Evolutionary conservation across 2,113 vertebrate species (phyloP), one percentile per base, ranked within the genome.

Genomic region (Ammodramus savannarum): DNA sequence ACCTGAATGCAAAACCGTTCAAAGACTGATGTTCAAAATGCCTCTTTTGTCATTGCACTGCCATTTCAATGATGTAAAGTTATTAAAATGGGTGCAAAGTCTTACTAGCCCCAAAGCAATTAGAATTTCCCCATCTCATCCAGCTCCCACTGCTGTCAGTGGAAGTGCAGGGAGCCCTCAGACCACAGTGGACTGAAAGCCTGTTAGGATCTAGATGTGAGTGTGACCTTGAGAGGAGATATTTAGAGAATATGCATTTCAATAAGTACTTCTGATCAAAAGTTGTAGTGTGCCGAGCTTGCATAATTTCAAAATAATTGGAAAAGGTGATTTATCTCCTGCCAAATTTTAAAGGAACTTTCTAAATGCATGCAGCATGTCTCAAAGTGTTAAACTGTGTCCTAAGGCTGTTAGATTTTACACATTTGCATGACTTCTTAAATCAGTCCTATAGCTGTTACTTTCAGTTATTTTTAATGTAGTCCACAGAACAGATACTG

Each of bases 381-480:
- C 96, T 90, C 84, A 83, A 90, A 97, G 96, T 95, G 94, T 85
- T 96, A 96, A 95, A 96, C 66, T 87, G 63, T 97, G 94, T 95
- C 95, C 94, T 91, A 96, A 96, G 96, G 92, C 96, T 98, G 94
- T 95, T 97, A 90, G 58, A 90, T 96, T 97, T 97, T 95, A 97
- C 96, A 97, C 85, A 95, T 96, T 96, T 97, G 90, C 96, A 96
- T 94, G 88, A 94, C 66, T 97, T 92, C 80, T 95, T 38, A 93
- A 95, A 97, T 97, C 94, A 92, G 94, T 96, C 77, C 76, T 91
- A 91, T 90, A 88, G 85, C 80, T 78, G 91, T 95, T 94, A 87
- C 74, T 87, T 92, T 96, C 2, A 4, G 85, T 91, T 96, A 91
- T 96, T 96, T 95, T 95, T 94, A 95, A 97, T 87, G 58, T 61